phyloP scores from a whole-genome alignment of 2,797 vertebrate genomes.

The Buphagus erythrorhynchus region DNA sequence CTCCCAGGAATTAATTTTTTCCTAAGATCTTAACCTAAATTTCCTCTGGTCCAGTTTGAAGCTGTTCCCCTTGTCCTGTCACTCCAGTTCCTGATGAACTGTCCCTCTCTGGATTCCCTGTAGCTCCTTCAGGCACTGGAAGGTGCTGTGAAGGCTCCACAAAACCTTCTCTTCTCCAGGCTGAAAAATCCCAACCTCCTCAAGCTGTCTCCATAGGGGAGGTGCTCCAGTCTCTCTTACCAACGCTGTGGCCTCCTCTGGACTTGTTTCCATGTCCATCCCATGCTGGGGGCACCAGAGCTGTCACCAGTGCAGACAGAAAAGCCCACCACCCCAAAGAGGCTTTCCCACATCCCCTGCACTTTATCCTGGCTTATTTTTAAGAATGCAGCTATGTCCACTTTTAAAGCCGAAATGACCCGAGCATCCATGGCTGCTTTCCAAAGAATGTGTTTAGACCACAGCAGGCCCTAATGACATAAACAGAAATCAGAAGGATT shows the following conservation, averaged over 20 bases:
- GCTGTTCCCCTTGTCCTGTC: rapidly evolving
- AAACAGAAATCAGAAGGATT: slow-evolving; percentile 9
- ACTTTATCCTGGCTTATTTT: background rate
- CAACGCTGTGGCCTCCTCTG: background rate
- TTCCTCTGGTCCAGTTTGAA: background rate
- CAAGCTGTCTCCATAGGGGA: background rate
- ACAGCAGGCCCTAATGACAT: slow-evolving; percentile 15
- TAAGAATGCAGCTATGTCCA: background rate
- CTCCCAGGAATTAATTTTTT: rapidly evolving
- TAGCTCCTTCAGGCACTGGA: rapidly evolving
- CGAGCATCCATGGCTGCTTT: background rate
- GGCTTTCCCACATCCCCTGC: background rate
- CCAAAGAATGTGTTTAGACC: slow-evolving; percentile 2
- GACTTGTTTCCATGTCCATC: background rate
- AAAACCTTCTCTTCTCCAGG: background rate
- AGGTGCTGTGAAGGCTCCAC: background rate
- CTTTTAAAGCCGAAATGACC: background rate
- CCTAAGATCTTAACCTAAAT: background rate
- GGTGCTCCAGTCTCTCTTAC: background rate
- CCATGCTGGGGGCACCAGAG: background rate
- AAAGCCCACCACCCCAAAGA: background rate
- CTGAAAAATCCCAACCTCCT: background rate
- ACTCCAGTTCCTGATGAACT: background rate
- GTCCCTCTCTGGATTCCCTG: background rate
- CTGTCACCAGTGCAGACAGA: background rate